These are phyloP conservation scores for Nycticorax nycticorax DNA, from an alignment of 2,113 vertebrate genomes.

Conservation along the genomic window DNA sequence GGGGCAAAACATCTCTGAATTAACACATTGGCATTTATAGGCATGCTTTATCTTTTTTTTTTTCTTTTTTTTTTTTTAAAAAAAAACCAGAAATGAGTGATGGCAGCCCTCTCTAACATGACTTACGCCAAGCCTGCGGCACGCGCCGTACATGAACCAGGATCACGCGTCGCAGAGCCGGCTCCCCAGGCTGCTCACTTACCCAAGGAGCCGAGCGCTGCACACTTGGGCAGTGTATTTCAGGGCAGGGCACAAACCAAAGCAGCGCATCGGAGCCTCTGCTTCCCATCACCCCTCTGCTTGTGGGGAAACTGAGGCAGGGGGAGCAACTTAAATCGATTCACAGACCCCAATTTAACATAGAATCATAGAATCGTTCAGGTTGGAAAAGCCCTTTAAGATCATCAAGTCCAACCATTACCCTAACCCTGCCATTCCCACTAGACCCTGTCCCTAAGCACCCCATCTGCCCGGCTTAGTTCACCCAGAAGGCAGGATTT, in stretches of 20 bases:
- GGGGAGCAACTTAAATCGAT: background rate
- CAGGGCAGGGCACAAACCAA: background rate
- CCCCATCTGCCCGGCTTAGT: too few species aligned
- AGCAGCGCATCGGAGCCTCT: background rate
- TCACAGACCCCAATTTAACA: background rate
- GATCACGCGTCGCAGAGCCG: background rate
- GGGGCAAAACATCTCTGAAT: background rate
- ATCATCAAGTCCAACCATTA: too few species aligned
- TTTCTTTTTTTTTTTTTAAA: background rate
- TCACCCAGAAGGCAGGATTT: too few species aligned
- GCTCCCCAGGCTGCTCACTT: background rate
- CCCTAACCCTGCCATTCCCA: too few species aligned
- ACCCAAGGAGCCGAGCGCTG: background rate
- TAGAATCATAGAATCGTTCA: too few species aligned
- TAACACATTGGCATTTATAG: background rate
- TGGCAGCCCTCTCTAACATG: background rate
- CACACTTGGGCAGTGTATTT: background rate
- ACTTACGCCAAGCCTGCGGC: background rate
- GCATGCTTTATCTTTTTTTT: background rate
- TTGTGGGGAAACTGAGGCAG: background rate
- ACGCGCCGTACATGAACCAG: background rate
- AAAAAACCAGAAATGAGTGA: background rate
- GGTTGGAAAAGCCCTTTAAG: too few species aligned
- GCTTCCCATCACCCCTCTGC: background rate
- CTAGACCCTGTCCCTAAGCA: too few species aligned